Evolutionary conservation across 2,888 invertebrate genomes (phyloP).

Genomic region (Amblyjoppa proteus): DNA sequence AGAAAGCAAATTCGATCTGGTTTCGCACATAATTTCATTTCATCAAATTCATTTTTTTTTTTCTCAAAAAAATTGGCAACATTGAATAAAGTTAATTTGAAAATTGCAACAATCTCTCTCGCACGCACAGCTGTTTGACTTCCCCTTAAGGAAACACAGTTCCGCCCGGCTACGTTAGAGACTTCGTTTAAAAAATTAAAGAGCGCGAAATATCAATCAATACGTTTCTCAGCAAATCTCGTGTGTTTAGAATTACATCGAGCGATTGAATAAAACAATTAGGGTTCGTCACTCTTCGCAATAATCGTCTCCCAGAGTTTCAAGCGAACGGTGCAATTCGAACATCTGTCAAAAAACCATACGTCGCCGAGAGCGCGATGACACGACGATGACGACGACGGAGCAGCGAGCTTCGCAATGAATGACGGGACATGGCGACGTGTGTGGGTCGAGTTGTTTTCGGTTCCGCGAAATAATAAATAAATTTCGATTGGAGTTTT

Average conservation of each 20-base stretch:
- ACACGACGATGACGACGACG: conserved; percentile 50
- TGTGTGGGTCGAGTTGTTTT: conserved; percentile 73
- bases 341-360: conserved; percentile 62
- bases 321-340: background rate
- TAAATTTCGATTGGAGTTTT: conserved; percentile 10
- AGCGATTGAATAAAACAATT: background rate
- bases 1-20: no score
- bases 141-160: no score
- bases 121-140: no score
- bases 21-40: no score
- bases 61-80: no score
- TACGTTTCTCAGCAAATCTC: background rate
- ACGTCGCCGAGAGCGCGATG: conserved; percentile 24
- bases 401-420: conserved; percentile 63
- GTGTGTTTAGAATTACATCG: background rate
- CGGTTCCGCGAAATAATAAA: conserved; percentile 60
- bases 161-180: background rate
- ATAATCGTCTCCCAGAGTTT: background rate
- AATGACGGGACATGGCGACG: conserved; percentile 76
- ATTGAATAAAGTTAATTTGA: no score
- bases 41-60: no score
- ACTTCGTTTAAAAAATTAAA: conserved; percentile 30
- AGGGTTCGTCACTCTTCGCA: background rate
- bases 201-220: conserved; percentile 17
- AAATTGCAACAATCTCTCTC: no score